These are phyloP conservation scores for Aphidius gifuensis DNA, from an alignment of 1,140 invertebrate genomes.

Conservation along the genomic window DNA sequence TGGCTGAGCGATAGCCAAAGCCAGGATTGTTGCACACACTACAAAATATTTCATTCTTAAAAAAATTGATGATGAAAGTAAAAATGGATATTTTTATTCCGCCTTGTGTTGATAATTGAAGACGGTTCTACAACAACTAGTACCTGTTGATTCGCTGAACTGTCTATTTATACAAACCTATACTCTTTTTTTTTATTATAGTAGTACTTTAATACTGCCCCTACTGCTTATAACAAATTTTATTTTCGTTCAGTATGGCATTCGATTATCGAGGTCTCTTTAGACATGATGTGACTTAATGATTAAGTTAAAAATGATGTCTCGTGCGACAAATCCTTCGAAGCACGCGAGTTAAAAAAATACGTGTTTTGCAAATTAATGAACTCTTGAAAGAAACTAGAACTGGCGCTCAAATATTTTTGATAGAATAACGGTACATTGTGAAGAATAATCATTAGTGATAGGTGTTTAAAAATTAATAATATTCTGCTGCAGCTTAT, in stretches of 20 bases:
- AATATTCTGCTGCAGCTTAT: too few species aligned
- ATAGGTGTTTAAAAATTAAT: too few species aligned
- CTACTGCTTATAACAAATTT: conserved; percentile 43
- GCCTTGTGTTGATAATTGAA: conserved; percentile 29
- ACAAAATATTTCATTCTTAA: conserved; percentile 40
- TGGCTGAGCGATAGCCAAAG: conserved; percentile 59
- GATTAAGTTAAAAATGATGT: conserved; percentile 27
- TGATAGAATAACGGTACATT: conserved; percentile 4
- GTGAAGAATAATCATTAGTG: neutral
- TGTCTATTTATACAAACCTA: conserved; percentile 50
- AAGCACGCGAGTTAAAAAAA: conserved; percentile 11
- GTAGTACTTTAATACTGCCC: conserved; percentile 13
- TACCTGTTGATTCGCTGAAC: conserved; percentile 40
- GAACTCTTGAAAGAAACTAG: conserved; percentile 14
- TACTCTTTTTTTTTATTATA: conserved; percentile 11
- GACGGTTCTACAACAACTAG: conserved; percentile 44
- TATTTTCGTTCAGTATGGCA: conserved; percentile 56
- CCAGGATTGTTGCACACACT: conserved; percentile 42
- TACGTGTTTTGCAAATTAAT: conserved; percentile 23
- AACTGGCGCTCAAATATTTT: conserved; percentile 9
- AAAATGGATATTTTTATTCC: conserved; percentile 3
- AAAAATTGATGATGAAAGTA: conserved; percentile 4
- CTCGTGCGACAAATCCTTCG: conserved; percentile 26
- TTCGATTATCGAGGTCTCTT: conserved; percentile 55
- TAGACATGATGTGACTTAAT: conserved; percentile 41